Percentiles rank a stretch among this genome's conserved stretches.
phyloP scores from a whole-genome alignment of 2,888 invertebrate genomes.

The Drosophila lacicola region DNA sequence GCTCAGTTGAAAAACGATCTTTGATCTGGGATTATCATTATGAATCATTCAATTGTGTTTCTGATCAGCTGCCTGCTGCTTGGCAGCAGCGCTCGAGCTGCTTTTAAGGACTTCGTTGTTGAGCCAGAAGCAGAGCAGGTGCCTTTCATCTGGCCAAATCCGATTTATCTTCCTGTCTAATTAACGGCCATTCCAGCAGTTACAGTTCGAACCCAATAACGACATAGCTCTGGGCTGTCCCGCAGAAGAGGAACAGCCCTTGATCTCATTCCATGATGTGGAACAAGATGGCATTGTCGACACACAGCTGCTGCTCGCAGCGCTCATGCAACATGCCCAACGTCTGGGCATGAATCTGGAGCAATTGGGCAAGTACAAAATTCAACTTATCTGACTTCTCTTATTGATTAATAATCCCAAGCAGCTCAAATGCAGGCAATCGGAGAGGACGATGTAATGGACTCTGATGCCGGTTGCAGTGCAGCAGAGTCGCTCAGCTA shows the following conservation, averaged over 20 bases:
- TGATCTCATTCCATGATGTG: slow-evolving; percentile 34
- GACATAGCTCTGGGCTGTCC: slow-evolving; percentile 22
- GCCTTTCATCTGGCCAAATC: not conserved
- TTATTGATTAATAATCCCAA: not conserved
- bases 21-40: slow-evolving; percentile 8
- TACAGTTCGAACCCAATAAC: slow-evolving; percentile 6
- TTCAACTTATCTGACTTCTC: not conserved
- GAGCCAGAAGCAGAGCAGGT: slow-evolving; percentile 36
- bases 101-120: slow-evolving; percentile 72
- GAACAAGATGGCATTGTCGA: slow-evolving; percentile 51
- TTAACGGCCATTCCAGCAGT: not conserved
- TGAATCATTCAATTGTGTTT: slow-evolving; percentile 33
- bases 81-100: slow-evolving; percentile 29
- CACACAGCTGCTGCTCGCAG: slow-evolving; percentile 36
- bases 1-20: slow-evolving; percentile 14
- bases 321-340: slow-evolving; percentile 58
- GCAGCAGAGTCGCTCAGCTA: slow-evolving; percentile 9
- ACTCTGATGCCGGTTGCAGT: slow-evolving; percentile 29
- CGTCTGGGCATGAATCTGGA: slow-evolving; percentile 58
- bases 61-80: slow-evolving; percentile 33
- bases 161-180: not conserved
- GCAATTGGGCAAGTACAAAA: slow-evolving; percentile 46
- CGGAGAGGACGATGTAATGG: not conserved
- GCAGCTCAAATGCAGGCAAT: slow-evolving; percentile 9
- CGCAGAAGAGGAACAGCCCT: slow-evolving; percentile 7